These are phyloP conservation scores for Platanista minor DNA, from an alignment of 2,113 vertebrate genomes.

Conservation along the genomic window DNA sequence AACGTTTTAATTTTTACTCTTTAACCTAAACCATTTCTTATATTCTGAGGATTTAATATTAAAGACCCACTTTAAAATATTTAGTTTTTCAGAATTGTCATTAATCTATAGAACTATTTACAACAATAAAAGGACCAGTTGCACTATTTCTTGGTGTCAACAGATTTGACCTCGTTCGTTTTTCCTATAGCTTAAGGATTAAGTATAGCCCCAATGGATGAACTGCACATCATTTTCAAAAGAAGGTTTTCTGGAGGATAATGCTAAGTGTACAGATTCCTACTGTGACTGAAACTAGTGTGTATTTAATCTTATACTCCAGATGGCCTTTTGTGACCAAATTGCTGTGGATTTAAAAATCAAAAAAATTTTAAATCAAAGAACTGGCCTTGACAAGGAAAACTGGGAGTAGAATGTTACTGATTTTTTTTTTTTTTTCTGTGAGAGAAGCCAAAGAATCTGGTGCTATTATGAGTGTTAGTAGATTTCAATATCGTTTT, in stretches of 20 bases:
- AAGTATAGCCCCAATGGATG: not conserved
- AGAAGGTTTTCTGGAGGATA: conserved; percentile 2
- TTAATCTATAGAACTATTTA: not conserved
- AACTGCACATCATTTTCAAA: conserved; percentile 17
- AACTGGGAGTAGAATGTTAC: conserved; percentile 20
- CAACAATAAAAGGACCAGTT: not conserved
- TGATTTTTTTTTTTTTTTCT: not conserved
- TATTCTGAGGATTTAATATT: not conserved
- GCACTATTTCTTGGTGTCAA: not conserved
- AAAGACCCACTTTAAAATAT: conserved; percentile 22
- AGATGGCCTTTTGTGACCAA: conserved; percentile 52
- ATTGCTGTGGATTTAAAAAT: conserved; percentile 32
- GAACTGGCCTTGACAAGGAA: conserved; percentile 30
- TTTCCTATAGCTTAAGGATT: conserved; percentile 2
- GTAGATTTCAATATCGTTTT: not conserved
- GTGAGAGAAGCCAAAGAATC: not conserved
- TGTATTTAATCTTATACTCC: conserved; percentile 46
- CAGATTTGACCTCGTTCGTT: conserved; percentile 12
- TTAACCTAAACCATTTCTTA: conserved; percentile 42
- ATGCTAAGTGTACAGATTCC: conserved; percentile 47
- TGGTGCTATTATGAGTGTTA: not conserved
- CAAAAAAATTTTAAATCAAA: conserved; percentile 20
- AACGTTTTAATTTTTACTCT: conserved; percentile 37
- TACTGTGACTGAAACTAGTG: not conserved
- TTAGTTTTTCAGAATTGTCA: not conserved